phyloP scores from a whole-genome alignment of 2,888 invertebrate species.

The Stenurella melanura region DNA sequence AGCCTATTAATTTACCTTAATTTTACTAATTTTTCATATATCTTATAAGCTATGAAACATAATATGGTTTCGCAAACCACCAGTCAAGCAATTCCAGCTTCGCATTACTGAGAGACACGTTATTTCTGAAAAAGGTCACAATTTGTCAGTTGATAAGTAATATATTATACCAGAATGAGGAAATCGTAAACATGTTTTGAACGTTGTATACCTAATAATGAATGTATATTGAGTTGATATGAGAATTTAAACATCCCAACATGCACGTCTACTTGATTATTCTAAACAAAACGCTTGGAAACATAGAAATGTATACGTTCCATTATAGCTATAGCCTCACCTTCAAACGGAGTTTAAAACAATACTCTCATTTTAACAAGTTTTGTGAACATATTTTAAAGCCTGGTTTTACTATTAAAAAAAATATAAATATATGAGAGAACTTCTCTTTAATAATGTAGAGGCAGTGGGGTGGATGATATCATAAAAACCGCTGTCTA shows the following conservation, averaged over 20 bases:
- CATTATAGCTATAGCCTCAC: neutral
- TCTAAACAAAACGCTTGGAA: neutral
- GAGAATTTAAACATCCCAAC: neutral
- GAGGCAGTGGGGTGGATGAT: too few relatives aligned
- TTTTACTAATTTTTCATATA: too few relatives aligned
- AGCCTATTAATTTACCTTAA: too few relatives aligned
- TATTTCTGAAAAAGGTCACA: neutral
- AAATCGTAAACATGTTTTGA: constrained; percentile 15
- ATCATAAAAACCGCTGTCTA: too few relatives aligned
- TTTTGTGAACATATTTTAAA: neutral
- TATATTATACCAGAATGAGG: constrained; percentile 12
- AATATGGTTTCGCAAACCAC: too few relatives aligned
- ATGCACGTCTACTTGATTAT: constrained; percentile 1
- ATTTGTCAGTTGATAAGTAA: constrained; percentile 12
- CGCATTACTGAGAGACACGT: too few relatives aligned
- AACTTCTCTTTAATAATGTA: too few relatives aligned
- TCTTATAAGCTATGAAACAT: too few relatives aligned
- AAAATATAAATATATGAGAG: too few relatives aligned
- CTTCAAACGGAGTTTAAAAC: neutral
- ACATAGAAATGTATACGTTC: neutral
- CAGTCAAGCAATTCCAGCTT: too few relatives aligned
- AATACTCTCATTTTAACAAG: neutral
- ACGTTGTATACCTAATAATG: constrained; percentile 31
- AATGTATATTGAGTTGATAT: constrained; percentile 16
- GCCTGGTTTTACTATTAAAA: too few relatives aligned